These are phyloP conservation scores for Manis crassicaudata DNA, from an alignment of 2,797 vertebrate genomes.

Conservation along the genomic window DNA sequence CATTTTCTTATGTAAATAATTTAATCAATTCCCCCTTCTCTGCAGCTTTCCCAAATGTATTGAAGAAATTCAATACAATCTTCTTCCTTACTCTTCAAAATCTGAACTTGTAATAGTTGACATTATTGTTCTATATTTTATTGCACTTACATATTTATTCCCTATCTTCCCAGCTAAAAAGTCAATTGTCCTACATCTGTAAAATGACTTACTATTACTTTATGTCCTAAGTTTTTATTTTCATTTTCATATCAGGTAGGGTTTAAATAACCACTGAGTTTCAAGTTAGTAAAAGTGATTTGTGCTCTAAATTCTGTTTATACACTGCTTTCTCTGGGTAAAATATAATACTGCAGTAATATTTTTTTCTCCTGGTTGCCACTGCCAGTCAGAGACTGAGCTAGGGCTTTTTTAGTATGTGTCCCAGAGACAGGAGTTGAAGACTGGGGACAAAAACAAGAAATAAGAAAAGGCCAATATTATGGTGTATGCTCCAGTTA, in stretches of 20 bases:
- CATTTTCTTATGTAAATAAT: not conserved
- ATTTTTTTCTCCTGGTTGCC: not conserved
- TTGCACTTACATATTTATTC: not conserved
- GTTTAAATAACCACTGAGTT: not conserved
- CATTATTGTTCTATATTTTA: not conserved
- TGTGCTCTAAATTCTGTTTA: not conserved
- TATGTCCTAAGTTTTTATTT: not conserved
- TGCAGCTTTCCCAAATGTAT: not conserved
- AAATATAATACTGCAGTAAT: not conserved
- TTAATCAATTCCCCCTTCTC: not conserved
- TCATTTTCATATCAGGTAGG: not conserved
- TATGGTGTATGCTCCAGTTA: not conserved
- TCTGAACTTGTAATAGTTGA: not conserved
- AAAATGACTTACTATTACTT: conserved; percentile 15
- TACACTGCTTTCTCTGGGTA: not conserved
- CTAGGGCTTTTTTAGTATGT: not conserved
- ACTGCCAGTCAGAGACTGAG: not conserved
- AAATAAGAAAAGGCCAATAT: accelerated
- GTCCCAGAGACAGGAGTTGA: not conserved
- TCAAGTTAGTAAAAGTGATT: not conserved
- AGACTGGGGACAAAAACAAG: not conserved
- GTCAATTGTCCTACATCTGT: not conserved
- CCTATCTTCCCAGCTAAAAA: not conserved
- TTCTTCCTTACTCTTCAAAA: not conserved
- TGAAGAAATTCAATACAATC: not conserved